phyloP scores from a whole-genome alignment of 2,113 vertebrate species.

The Cranoglanis bouderius region DNA sequence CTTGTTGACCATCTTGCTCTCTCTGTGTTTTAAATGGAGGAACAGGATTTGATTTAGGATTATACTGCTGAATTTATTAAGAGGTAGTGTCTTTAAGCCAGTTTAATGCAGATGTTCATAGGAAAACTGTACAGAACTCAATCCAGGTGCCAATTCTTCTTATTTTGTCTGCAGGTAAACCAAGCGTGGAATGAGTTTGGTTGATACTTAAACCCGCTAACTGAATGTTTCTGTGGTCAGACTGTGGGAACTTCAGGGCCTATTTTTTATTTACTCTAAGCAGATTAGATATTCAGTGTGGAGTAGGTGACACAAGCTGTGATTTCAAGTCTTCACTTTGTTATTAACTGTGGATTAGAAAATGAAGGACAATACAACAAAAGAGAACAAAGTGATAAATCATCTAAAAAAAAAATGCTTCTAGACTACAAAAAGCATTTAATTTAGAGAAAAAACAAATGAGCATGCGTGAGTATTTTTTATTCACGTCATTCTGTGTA shows the following conservation, averaged over 20 bases:
- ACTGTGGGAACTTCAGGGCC: slow-evolving; percentile 25
- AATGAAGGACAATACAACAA: slow-evolving; percentile 11
- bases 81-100: slow-evolving; percentile 44
- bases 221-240: slow-evolving; percentile 19
- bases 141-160: background rate
- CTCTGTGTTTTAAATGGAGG: slow-evolving; percentile 52
- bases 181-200: slow-evolving; percentile 38
- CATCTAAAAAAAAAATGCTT: background rate
- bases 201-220: slow-evolving; percentile 41
- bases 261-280: slow-evolving; percentile 45
- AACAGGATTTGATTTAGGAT: slow-evolving; percentile 66
- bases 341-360: slow-evolving; percentile 37
- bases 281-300: slow-evolving; percentile 43
- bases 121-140: background rate
- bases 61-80: slow-evolving; percentile 47
- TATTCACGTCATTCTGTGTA: background rate
- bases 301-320: slow-evolving; percentile 16
- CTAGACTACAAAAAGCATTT: background rate
- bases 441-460: background rate
- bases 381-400: background rate
- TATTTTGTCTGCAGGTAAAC: background rate
- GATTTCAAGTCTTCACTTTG: slow-evolving; percentile 26
- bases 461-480: background rate
- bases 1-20: background rate
- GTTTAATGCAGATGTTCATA: slow-evolving; percentile 33